Base-by-base conservation (phyloP, 2,888 invertebrate genomes). In the Andrena dorsata region DNA sequence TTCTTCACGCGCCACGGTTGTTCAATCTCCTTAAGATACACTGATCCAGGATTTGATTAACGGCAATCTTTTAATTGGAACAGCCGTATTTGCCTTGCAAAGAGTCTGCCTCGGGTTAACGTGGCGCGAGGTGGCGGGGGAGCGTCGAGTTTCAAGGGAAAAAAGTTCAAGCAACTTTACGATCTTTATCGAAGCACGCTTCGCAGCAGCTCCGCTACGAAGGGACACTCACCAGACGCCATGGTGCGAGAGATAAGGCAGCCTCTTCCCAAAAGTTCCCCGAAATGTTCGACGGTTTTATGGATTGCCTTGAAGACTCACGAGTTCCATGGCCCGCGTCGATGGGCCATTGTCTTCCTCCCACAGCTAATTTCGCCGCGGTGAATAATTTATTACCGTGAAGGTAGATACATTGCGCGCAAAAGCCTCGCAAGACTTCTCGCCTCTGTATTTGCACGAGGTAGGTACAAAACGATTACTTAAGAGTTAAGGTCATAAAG, bases 151-250 rank as follows among this genome's bases (percentile, higher is more conserved):
- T 16, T 30, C n/a, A 20, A 20, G 20, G 16, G 4, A 8, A 28
- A 35, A 58, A 20, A 30, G n/a, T 8, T 51, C 41, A 49, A 47
- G 49, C 65, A 35, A 70, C 5, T 68, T 66, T 60, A 35, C 26
- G 58, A 80, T 60, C 8, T 30, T 13, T 28, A 23, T 41, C 20
- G 56, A 73, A 26, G 10, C 10, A 23, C 69, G 58, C n/a, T 65
- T 47, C n/a, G 23, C 47, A 30, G 16, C 30, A 10, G 8, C 4
- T 26, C 58, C 30, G 23, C 3, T 30, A 35, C 30, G 26, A 26
- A n/a, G 26, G 41, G 66, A 79, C 53, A 80, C 81, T 87, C 74
- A 87, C 85, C 81, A 66, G 68, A 77, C 56, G 73, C 69, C 85
- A 87, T 83, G 64, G 6, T 68, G 60, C 49, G 60, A 56, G 76